phyloP scores from a whole-genome alignment of 2,888 invertebrate species.

The Polydrusus pterygomalis region DNA sequence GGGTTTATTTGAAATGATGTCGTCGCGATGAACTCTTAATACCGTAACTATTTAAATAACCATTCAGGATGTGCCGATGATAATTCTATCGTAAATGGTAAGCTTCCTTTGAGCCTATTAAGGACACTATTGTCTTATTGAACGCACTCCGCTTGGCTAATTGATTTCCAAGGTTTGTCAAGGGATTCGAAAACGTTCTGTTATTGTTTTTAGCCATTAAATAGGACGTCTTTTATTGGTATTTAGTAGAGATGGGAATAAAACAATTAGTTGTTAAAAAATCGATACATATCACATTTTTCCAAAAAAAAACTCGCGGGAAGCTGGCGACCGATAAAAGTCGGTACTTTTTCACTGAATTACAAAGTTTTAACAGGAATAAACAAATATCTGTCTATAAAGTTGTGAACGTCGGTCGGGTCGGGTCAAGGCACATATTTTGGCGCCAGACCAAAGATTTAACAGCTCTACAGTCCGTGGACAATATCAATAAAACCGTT shows the following conservation, averaged over 20 bases:
- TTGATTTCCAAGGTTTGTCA: constrained; percentile 7
- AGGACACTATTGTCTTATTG: constrained; percentile 44
- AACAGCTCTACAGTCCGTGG: constrained; percentile 25
- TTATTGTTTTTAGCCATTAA: not conserved
- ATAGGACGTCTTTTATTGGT: no score
- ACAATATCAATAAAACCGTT: constrained; percentile 31
- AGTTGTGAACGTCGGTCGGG: not conserved
- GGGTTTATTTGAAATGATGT: no score
- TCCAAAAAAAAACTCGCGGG: no score
- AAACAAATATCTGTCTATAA: constrained; percentile 28
- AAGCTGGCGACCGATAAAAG: no score
- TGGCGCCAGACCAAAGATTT: constrained; percentile 35
- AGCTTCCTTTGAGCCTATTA: constrained; percentile 36
- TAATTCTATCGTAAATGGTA: constrained; percentile 41
- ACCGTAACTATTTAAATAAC: constrained; percentile 18
- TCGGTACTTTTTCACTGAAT: not conserved
- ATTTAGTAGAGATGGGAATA: no score
- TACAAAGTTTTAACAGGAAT: not conserved
- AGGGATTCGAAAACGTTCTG: constrained; percentile 8
- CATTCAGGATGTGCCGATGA: constrained; percentile 39
- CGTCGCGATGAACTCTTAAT: not conserved
- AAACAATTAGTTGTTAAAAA: no score
- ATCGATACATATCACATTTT: no score
- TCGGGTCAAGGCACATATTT: constrained; percentile 28
- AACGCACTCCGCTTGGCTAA: constrained; percentile 40